phyloP scores from a whole-genome alignment of 2,113 vertebrate genomes.

The Laticauda colubrina region DNA sequence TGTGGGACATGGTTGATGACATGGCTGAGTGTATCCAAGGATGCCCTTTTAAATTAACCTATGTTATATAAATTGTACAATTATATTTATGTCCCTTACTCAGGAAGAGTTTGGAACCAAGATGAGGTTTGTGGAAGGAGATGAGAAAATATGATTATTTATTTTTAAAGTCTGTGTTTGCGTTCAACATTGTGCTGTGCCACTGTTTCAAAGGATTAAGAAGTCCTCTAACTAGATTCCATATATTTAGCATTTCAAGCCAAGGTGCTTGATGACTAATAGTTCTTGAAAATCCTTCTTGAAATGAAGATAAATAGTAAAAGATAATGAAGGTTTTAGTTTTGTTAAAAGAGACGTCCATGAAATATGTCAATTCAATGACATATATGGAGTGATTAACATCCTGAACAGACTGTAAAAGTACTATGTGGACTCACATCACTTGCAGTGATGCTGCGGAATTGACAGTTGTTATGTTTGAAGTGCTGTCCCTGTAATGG shows the following conservation, averaged over 20 bases:
- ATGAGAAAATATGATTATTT: neutral
- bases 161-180: neutral
- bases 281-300: neutral
- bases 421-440: conserved; percentile 16
- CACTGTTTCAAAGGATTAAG: neutral
- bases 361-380: neutral
- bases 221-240: neutral
- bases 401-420: neutral
- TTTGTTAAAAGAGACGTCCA: neutral
- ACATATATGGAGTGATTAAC: neutral
- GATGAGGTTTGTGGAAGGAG: neutral
- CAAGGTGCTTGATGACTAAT: neutral
- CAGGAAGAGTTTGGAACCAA: neutral
- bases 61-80: neutral
- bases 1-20: neutral
- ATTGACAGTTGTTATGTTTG: conserved; percentile 27
- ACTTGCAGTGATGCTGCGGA: conserved; percentile 16
- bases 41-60: neutral
- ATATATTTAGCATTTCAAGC: neutral
- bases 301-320: neutral
- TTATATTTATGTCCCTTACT: neutral
- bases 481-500: conserved; percentile 17
- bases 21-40: neutral
- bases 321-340: neutral
- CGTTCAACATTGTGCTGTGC: neutral